A percentile compares a stretch with the other conserved stretches of the same genome.
These are phyloP conservation scores for Liparis tanakae DNA, from an alignment of 2,797 vertebrate genomes.

Conservation along the genomic window DNA sequence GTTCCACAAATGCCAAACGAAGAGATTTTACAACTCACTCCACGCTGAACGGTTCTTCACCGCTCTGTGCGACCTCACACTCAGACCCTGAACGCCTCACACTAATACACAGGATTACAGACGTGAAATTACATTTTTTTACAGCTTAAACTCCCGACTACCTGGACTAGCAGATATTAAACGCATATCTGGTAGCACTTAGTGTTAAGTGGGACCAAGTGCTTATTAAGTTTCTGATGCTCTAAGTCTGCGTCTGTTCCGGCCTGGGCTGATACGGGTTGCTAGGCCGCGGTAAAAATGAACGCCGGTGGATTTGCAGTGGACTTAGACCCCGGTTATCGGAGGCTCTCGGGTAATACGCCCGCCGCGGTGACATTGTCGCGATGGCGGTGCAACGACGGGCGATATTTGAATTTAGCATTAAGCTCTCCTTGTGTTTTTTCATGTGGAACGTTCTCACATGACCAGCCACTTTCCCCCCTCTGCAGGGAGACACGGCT, in stretches of 20 bases:
- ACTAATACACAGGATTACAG: conserved; percentile 86
- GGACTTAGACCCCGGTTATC: conserved; percentile 81
- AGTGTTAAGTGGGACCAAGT: conserved; percentile 83
- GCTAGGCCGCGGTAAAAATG: conserved; percentile 73
- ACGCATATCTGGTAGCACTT: conserved; percentile 81
- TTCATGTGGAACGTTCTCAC: conserved; percentile 71
- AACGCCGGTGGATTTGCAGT: conserved; percentile 73
- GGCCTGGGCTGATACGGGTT: conserved; percentile 75
- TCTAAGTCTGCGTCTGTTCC: conserved; percentile 76
- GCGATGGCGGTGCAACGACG: conserved; percentile 64
- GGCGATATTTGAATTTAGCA: conserved; percentile 78
- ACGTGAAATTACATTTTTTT: conserved; percentile 83
- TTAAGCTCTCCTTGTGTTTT: conserved; percentile 74
- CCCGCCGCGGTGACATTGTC: conserved; percentile 69
- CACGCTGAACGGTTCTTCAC: conserved; percentile 39
- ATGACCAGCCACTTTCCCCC: conserved; percentile 51
- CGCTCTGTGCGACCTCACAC: conserved; percentile 65
- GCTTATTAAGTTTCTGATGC: conserved; percentile 83
- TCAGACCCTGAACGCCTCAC: conserved; percentile 76
- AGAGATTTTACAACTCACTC: conserved; percentile 2
- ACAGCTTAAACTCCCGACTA: conserved; percentile 78
- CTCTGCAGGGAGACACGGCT: conserved; percentile 50
- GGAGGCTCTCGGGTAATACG: conserved; percentile 72
- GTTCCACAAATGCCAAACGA: conserved; percentile 8
- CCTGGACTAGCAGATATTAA: conserved; percentile 82